Evolutionary conservation across 2,888 invertebrate genomes (phyloP).

Genomic region (Caenorhabditis wallacei): DNA sequence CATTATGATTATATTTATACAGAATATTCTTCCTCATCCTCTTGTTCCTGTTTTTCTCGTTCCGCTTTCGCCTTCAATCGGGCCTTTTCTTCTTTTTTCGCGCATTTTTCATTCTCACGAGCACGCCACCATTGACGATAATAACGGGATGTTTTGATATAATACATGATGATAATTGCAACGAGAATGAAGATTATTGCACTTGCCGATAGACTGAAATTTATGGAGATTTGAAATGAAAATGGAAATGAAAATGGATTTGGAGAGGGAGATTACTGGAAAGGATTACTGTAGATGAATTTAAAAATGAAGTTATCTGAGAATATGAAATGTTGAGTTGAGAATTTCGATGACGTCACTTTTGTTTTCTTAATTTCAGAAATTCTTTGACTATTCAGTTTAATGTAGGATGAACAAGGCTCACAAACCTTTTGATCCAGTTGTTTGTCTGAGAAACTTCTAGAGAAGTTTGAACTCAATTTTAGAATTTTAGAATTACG

Average conservation of each 20-base stretch:
- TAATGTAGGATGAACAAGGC: too few species aligned
- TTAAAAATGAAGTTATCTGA: too few species aligned
- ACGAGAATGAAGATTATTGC: slow-evolving; percentile 48
- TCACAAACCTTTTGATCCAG: too few species aligned
- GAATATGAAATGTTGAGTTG: too few species aligned
- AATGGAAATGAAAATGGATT: too few species aligned
- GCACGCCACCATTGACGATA: slow-evolving; percentile 50
- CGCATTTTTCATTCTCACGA: slow-evolving; percentile 31
- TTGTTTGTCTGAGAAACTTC: too few species aligned
- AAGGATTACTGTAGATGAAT: too few species aligned
- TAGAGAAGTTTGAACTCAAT: too few species aligned
- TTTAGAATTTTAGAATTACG: too few species aligned
- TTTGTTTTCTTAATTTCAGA: too few species aligned
- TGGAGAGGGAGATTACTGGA: background rate
- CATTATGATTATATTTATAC: slow-evolving; percentile 4
- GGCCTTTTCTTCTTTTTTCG: slow-evolving; percentile 48
- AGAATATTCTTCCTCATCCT: slow-evolving; percentile 58
- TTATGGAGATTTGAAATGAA: background rate
- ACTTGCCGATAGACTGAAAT: slow-evolving; percentile 50
- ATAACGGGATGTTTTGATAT: slow-evolving; percentile 50
- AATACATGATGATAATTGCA: slow-evolving; percentile 48
- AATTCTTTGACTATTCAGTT: too few species aligned
- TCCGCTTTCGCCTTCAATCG: slow-evolving; percentile 55
- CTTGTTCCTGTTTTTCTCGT: slow-evolving; percentile 47
- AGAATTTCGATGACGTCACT: too few species aligned